A percentile compares a stretch with the other conserved stretches of the same genome.
Conservation (phyloP, 2,113 vertebrate genomes). For the Ciconia stormi region DNA sequence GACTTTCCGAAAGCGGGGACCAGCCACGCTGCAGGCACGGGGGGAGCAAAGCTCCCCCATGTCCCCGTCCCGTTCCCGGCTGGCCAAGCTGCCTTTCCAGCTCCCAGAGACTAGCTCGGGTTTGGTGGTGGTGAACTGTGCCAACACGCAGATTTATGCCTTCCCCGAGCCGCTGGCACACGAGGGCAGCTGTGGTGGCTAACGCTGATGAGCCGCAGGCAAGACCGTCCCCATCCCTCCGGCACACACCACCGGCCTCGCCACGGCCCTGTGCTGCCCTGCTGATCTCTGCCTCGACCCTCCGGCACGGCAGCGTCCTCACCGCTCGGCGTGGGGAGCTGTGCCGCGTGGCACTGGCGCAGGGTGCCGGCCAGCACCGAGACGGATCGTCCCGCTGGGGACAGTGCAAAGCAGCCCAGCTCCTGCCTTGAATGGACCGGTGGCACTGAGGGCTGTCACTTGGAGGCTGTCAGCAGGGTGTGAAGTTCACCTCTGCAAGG, state of each 20-base stretch:
- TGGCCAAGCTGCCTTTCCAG: neutral
- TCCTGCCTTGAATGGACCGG: neutral
- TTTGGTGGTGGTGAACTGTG: neutral
- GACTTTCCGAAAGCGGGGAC: neutral
- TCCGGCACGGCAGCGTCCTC: neutral
- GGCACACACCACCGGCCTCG: accelerated
- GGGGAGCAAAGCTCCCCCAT: neutral
- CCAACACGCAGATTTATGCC: neutral
- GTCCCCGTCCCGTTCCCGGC: accelerated
- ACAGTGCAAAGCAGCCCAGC: neutral
- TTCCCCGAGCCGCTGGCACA: neutral
- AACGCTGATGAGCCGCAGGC: neutral
- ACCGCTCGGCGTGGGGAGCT: accelerated
- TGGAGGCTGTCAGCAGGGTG: accelerated
- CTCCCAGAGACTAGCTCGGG: accelerated
- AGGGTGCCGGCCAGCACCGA: accelerated
- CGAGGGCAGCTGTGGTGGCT: neutral
- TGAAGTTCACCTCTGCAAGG: neutral
- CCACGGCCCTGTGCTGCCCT: neutral
- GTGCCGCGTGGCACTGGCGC: accelerated
- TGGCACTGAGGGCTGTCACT: neutral
- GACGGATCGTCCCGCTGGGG: neutral
- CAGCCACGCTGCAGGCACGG: accelerated
- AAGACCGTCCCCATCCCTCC: neutral
- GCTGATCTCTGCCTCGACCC: accelerated